Evolutionary conservation across 2,113 vertebrate species (phyloP).

Genomic region (Aplodontia rufa): DNA sequence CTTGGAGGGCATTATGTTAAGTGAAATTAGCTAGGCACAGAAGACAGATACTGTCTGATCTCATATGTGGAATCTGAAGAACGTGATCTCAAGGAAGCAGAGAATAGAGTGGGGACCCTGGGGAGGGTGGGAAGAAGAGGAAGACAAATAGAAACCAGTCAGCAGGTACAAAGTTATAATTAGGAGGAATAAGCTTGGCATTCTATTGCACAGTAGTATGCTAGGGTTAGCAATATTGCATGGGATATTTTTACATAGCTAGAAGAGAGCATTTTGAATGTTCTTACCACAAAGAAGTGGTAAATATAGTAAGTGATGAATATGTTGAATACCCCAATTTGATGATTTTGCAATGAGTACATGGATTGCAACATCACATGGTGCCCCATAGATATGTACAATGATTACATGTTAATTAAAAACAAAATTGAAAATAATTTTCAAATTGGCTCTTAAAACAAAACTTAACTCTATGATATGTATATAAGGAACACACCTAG

Average conservation of each 20-base stretch:
- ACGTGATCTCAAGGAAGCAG: background rate
- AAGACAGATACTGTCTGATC: background rate
- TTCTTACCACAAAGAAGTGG: background rate
- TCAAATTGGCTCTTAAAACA: background rate
- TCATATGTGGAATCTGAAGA: background rate
- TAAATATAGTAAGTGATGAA: background rate
- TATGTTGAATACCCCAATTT: background rate
- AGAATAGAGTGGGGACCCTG: background rate
- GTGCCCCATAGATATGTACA: background rate
- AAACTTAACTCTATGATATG: background rate
- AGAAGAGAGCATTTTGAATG: background rate
- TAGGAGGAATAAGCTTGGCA: background rate
- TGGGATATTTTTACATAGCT: background rate
- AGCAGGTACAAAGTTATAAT: background rate
- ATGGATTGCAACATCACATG: background rate
- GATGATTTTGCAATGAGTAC: background rate
- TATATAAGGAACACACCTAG: background rate
- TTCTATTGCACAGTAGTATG: background rate
- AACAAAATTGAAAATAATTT: background rate
- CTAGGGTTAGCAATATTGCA: background rate
- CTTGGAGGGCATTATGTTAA: background rate
- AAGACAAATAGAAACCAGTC: background rate
- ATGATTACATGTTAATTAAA: background rate
- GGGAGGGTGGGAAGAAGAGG: background rate
- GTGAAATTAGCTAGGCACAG: background rate